These are phyloP conservation scores for Epinephelus awoara DNA, from an alignment of 2,797 vertebrate genomes.

Conservation along the genomic window DNA sequence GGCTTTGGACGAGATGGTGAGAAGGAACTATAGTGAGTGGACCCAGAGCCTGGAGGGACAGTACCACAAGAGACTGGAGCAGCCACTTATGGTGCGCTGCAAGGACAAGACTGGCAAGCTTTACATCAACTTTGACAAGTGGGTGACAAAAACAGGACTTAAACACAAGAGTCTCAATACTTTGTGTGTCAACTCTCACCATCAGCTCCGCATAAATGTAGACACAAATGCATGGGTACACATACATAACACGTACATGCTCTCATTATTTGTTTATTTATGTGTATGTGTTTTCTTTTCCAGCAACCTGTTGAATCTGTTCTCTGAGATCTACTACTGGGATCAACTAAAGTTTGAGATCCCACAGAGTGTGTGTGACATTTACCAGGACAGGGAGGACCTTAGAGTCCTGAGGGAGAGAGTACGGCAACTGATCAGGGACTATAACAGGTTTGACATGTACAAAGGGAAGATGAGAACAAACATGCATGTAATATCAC, in stretches of 20 bases:
- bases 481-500: background rate
- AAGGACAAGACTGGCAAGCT: constrained; percentile 82
- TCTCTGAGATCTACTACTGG: constrained; percentile 91
- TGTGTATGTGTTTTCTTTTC: constrained; percentile 15
- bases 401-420: constrained; percentile 86
- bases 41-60: constrained; percentile 82
- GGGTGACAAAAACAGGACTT: constrained; percentile 31
- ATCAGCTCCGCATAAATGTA: no score
- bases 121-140: constrained; percentile 92
- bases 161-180: constrained; percentile 5
- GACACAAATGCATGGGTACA: background rate
- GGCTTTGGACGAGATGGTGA: constrained; percentile 86
- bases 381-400: constrained; percentile 87
- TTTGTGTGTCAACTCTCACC: no score
- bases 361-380: constrained; percentile 84
- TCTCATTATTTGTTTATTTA: background rate
- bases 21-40: constrained; percentile 75
- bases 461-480: background rate
- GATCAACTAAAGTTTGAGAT: constrained; percentile 88
- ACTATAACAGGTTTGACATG: constrained; percentile 89
- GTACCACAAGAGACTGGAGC: constrained; percentile 83
- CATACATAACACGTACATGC: background rate
- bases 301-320: constrained; percentile 87
- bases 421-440: constrained; percentile 85
- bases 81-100: constrained; percentile 84